Evolutionary conservation across 2,113 vertebrate genomes (phyloP).

Genomic region (Macaca nemestrina): DNA sequence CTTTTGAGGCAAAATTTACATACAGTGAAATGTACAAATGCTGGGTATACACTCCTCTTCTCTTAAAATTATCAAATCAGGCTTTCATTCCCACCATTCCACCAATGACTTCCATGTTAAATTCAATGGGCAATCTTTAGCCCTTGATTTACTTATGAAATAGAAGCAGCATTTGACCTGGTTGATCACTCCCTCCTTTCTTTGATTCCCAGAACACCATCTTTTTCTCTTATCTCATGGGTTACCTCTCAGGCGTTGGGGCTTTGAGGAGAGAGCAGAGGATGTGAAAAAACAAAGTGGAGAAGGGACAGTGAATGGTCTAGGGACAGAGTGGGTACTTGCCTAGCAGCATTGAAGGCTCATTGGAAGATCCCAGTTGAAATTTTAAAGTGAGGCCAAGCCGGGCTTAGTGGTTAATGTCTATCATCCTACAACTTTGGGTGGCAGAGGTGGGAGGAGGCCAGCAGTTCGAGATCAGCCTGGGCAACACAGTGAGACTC

Average conservation of each 20-base stretch:
- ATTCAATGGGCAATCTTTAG: background rate
- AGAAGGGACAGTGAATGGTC: background rate
- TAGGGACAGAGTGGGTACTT: background rate
- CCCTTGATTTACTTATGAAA: background rate
- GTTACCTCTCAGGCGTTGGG: background rate
- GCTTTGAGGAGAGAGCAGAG: background rate
- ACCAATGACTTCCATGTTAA: background rate
- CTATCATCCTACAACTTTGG: no score
- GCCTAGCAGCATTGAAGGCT: background rate
- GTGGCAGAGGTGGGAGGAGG: no score
- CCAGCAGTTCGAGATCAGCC: no score
- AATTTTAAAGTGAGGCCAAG: background rate
- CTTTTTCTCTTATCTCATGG: background rate
- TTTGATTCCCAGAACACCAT: background rate
- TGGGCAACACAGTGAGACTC: no score
- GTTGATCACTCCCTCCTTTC: background rate
- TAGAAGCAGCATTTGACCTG: background rate
- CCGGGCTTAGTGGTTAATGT: background rate
- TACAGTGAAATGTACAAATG: background rate
- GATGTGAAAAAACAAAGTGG: background rate
- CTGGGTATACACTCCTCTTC: background rate
- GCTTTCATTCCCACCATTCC: background rate
- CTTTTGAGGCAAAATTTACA: background rate
- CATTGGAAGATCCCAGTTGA: background rate
- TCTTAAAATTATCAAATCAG: background rate